Percentiles rank a stretch among this genome's conserved stretches.
Evolutionary conservation across 2,888 invertebrate genomes (phyloP).

Genomic region (Cremastinae sp.): DNA sequence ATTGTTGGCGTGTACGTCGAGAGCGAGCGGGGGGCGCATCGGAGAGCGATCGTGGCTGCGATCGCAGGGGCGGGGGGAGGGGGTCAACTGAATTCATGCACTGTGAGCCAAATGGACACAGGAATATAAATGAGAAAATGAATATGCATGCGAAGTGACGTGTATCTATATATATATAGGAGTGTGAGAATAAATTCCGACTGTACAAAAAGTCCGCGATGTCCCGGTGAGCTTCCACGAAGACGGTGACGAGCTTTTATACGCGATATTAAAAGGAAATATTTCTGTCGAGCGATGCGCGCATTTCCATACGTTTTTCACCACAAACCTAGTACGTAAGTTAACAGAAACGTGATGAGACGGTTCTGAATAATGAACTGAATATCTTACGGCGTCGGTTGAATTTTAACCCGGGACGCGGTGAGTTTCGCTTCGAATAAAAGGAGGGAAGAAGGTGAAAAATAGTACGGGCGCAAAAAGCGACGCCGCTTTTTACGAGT

Average conservation of each 20-base stretch:
- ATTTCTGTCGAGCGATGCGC: constrained; percentile 22
- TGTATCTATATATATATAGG: no score
- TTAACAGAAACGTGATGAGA: constrained; percentile 30
- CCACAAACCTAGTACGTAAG: constrained; percentile 11
- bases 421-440: constrained; percentile 1
- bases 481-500: constrained; percentile 18
- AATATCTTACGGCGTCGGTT: constrained; percentile 11
- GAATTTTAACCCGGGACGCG: constrained; percentile 12
- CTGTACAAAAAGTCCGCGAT: constrained; percentile 7
- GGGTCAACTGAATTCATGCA: constrained; percentile 32
- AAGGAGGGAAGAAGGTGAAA: constrained; percentile 11
- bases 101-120: constrained; percentile 6
- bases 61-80: no score
- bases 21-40: constrained; percentile 9
- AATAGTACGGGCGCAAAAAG: constrained; percentile 30
- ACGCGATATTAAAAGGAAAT: constrained; percentile 29
- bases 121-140: constrained; percentile 30
- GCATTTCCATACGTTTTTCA: constrained; percentile 36
- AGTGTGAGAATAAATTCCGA: background rate
- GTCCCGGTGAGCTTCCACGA: background rate
- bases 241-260: background rate
- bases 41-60: no score
- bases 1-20: constrained; percentile 5
- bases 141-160: constrained; percentile 25
- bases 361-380: constrained; percentile 45